These are phyloP conservation scores for Zaprionus gabonicus DNA, from an alignment of 1,140 invertebrate genomes.

Conservation along the genomic window DNA sequence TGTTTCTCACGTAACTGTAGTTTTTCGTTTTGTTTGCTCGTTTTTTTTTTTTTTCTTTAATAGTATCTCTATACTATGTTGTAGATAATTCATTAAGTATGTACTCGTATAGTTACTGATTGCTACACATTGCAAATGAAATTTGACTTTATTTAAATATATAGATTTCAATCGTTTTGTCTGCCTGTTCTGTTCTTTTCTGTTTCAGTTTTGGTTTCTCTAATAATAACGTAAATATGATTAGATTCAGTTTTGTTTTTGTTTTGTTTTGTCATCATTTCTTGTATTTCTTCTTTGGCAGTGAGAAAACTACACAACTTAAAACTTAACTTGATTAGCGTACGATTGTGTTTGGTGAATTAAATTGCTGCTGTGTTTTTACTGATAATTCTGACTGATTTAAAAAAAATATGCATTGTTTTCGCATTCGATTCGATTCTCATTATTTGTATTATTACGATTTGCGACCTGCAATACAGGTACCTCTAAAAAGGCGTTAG, in stretches of 20 bases:
- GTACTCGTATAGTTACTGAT: conserved; percentile 68
- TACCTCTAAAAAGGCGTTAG: conserved; percentile 71
- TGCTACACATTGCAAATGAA: conserved; percentile 78
- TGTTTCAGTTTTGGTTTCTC: conserved; percentile 17
- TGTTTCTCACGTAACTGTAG: conserved; percentile 41
- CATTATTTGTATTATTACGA: conserved; percentile 19
- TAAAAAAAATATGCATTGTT: conserved; percentile 6
- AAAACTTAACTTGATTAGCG: conserved; percentile 41
- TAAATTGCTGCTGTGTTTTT: conserved; percentile 2
- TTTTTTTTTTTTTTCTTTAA: conserved; percentile 15
- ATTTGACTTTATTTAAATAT: conserved; percentile 41
- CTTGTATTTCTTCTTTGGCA: conserved; percentile 63
- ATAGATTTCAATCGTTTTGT: neutral
- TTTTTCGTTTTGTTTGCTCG: conserved; percentile 33
- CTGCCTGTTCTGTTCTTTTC: neutral
- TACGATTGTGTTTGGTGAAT: conserved; percentile 39
- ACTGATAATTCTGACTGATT: conserved; percentile 1
- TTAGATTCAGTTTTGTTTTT: conserved; percentile 5
- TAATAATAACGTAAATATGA: conserved; percentile 27
- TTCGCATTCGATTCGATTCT: conserved; percentile 14
- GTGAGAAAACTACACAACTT: conserved; percentile 72
- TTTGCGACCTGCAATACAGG: conserved; percentile 61
- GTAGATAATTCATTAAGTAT: conserved; percentile 61
- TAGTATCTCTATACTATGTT: conserved; percentile 48
- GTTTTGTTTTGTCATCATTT: conserved; percentile 19